Conservation (phyloP, 2,797 vertebrate species). For the Xyrichtys novacula region DNA sequence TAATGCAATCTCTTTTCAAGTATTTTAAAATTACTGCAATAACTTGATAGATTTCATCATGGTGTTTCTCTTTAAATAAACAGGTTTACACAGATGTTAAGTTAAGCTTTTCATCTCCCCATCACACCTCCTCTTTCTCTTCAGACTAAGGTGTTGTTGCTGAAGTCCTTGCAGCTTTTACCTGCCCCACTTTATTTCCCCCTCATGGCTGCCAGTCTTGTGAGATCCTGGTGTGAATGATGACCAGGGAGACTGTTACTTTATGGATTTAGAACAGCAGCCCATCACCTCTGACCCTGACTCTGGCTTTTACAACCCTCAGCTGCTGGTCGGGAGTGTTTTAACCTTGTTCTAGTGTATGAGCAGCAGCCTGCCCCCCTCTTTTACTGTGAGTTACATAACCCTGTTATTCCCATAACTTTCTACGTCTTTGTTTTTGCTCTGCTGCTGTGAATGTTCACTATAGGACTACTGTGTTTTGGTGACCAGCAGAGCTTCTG, state of each 20-base stretch:
- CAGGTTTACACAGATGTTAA: background rate
- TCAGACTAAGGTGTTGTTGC: background rate
- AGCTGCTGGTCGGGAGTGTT: conserved; percentile 3
- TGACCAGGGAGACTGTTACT: conserved; percentile 24
- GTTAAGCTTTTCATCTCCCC: background rate
- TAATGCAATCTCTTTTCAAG: too few relatives aligned
- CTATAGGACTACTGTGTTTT: conserved; percentile 21
- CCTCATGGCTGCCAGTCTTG: background rate
- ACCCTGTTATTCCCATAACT: conserved; percentile 56
- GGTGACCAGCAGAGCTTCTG: conserved; percentile 11
- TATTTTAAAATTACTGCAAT: too few relatives aligned
- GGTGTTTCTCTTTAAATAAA: too few relatives aligned
- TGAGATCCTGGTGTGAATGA: conserved; percentile 24
- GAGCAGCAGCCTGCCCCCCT: background rate
- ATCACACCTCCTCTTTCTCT: background rate
- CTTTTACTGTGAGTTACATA: conserved; percentile 48
- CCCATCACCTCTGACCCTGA: conserved; percentile 33
- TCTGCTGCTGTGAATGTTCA: conserved; percentile 24
- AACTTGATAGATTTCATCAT: too few relatives aligned
- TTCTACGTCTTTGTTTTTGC: conserved; percentile 37
- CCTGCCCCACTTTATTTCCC: background rate
- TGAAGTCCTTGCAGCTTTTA: conserved; percentile 1
- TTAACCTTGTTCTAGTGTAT: conserved; percentile 12
- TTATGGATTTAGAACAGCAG: background rate
- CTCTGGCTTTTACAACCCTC: conserved; percentile 14